A percentile compares a stretch with the other conserved stretches of the same genome.
Conservation (phyloP, 2,797 vertebrate species). For the Cephalopachus bancanus region DNA sequence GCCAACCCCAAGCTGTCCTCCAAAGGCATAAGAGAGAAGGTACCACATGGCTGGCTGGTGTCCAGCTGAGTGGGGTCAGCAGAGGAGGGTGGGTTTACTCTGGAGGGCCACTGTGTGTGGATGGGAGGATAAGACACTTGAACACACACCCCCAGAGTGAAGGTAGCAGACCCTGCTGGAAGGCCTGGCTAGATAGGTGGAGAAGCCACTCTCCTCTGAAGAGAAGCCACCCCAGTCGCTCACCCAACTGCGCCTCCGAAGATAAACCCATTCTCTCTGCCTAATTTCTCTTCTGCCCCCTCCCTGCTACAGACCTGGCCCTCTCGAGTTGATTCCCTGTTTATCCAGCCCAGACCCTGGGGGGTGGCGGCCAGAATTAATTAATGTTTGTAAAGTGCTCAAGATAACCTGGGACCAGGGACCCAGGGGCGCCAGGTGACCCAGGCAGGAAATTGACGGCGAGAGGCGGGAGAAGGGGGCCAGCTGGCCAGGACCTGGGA, state of each 20-base stretch:
- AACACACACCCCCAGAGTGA: neutral
- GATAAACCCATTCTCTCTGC: neutral
- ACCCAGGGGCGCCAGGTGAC: slow-evolving; percentile 80
- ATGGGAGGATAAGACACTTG: neutral
- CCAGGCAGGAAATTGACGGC: slow-evolving; percentile 78
- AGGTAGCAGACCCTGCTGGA: neutral
- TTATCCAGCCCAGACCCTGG: slow-evolving; percentile 58
- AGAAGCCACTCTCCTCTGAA: neutral
- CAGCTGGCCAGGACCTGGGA: neutral
- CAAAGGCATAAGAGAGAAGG: neutral
- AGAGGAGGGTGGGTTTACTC: neutral
- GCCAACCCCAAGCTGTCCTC: neutral
- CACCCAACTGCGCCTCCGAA: neutral
- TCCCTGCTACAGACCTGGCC: neutral
- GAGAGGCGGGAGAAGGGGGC: neutral
- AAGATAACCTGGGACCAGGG: slow-evolving; percentile 68
- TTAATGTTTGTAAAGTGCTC: slow-evolving; percentile 83
- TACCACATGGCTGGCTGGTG: neutral
- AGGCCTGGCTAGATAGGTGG: neutral
- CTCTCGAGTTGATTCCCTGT: slow-evolving; percentile 21
- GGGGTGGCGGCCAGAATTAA: slow-evolving; percentile 80
- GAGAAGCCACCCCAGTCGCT: neutral
- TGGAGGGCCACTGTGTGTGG: neutral
- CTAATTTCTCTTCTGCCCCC: neutral
- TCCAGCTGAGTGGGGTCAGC: neutral